Evolutionary conservation across 2,797 vertebrate species (phyloP).

Genomic region (Enteromius mattozi): DNA sequence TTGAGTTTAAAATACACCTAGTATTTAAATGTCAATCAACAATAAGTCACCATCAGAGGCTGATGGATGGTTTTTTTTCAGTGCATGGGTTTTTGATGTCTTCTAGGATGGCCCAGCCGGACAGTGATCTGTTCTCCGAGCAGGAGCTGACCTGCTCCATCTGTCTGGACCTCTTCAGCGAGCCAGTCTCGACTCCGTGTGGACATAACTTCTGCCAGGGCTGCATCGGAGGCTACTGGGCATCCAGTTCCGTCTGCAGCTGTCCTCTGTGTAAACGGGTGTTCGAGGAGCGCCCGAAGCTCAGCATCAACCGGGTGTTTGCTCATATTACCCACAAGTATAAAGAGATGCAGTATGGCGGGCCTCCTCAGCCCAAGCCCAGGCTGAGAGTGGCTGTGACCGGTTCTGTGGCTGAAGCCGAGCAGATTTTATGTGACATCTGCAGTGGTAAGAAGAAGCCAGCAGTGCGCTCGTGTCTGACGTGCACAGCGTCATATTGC

Average conservation of each 20-base stretch:
- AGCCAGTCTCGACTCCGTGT: constrained; percentile 89
- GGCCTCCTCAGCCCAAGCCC: background rate
- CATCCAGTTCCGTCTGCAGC: constrained; percentile 71
- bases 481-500: constrained; percentile 93
- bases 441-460: constrained; percentile 74
- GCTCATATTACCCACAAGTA: constrained; percentile 72
- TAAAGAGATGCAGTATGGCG: constrained; percentile 55
- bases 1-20: background rate
- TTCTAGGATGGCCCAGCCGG: constrained; percentile 68
- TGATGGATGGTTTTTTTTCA: background rate
- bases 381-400: accelerated
- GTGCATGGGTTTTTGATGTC: background rate
- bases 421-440: constrained; percentile 81
- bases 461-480: constrained; percentile 87
- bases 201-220: constrained; percentile 92
- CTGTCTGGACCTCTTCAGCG: constrained; percentile 86
- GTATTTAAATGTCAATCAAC: background rate
- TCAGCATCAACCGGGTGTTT: constrained; percentile 80
- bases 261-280: constrained; percentile 87
- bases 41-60: background rate
- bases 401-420: background rate
- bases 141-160: constrained; percentile 92
- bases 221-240: constrained; percentile 88
- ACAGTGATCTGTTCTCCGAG: constrained; percentile 70
- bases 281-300: constrained; percentile 80